phyloP scores from a whole-genome alignment of 2,113 vertebrate genomes.

The Tyrannus savana region DNA sequence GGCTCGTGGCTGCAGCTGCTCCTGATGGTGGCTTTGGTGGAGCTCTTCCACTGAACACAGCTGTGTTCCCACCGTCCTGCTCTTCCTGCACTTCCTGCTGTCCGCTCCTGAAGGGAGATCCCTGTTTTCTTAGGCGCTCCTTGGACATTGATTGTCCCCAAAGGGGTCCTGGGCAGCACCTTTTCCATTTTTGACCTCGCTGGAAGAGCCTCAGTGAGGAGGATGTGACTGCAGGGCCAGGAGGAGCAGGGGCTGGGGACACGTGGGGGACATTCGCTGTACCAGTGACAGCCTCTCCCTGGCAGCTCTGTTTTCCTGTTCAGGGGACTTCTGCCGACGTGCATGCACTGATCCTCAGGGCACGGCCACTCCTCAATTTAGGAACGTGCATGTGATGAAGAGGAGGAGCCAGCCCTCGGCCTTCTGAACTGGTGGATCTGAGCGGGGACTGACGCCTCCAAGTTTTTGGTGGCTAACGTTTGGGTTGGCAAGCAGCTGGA shows the following conservation, averaged over 20 bases:
- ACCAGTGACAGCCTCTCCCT: neutral
- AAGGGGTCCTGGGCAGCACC: neutral
- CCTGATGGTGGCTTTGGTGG: neutral
- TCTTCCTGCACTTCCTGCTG: neutral
- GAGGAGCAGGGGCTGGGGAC: neutral
- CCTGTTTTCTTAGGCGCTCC: neutral
- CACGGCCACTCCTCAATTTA: neutral
- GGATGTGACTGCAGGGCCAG: neutral
- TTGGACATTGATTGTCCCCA: neutral
- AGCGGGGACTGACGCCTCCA: neutral
- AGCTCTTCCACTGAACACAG: slow-evolving; percentile 55
- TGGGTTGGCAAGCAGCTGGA: neutral
- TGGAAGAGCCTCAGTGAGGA: neutral
- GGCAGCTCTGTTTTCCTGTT: neutral
- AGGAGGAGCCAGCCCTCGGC: neutral
- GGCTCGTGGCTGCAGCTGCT: slow-evolving; percentile 53
- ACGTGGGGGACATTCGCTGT: accelerated
- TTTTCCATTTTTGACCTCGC: neutral
- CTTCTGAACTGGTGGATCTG: neutral
- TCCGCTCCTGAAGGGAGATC: neutral
- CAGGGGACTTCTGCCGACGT: neutral
- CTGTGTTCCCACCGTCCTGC: neutral
- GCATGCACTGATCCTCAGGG: slow-evolving; percentile 45
- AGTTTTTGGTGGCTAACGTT: neutral
- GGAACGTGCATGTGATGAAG: slow-evolving; percentile 52